These are phyloP conservation scores for Spatulosminthurus flaviceps DNA, from an alignment of 2,888 invertebrate genomes.

Conservation along the genomic window DNA sequence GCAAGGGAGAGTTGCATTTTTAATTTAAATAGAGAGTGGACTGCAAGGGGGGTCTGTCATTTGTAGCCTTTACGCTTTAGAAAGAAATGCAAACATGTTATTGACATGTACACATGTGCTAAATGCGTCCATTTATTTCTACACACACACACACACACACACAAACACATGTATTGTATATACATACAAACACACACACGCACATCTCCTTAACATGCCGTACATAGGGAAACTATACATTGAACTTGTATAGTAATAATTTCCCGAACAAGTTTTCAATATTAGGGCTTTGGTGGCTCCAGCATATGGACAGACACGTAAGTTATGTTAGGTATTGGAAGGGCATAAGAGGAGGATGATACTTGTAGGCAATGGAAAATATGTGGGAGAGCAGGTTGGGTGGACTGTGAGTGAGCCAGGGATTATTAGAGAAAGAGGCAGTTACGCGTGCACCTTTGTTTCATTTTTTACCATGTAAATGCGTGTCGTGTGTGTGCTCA, in stretches of 20 bases:
- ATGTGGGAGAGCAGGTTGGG: conserved; percentile 16
- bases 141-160: conserved; percentile 8
- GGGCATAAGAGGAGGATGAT: conserved; percentile 18
- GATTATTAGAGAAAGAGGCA: conserved; percentile 37
- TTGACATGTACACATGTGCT: conserved; percentile 45
- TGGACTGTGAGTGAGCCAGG: background rate
- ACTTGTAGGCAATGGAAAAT: conserved; percentile 7
- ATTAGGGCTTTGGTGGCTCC: background rate
- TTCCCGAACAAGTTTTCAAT: background rate
- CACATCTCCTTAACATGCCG: too few relatives aligned
- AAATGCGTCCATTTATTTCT: conserved; percentile 40
- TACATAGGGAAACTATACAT: too few relatives aligned
- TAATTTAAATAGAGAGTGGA: conserved; percentile 31
- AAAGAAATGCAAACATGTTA: conserved; percentile 41
- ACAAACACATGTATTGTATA: too few relatives aligned
- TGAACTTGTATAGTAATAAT: too few relatives aligned
- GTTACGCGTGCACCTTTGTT: conserved; percentile 48
- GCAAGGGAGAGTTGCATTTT: conserved; percentile 18
- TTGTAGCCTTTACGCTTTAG: background rate
- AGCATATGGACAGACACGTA: conserved; percentile 10
- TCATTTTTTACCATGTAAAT: conserved; percentile 48
- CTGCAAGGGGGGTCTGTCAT: conserved; percentile 23
- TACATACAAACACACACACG: too few relatives aligned
- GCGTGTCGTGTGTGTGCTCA: conserved; percentile 48
- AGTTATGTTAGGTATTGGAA: background rate